These are phyloP conservation scores for Podilymbus podiceps DNA, from an alignment of 2,113 vertebrate species.

Conservation along the genomic window DNA sequence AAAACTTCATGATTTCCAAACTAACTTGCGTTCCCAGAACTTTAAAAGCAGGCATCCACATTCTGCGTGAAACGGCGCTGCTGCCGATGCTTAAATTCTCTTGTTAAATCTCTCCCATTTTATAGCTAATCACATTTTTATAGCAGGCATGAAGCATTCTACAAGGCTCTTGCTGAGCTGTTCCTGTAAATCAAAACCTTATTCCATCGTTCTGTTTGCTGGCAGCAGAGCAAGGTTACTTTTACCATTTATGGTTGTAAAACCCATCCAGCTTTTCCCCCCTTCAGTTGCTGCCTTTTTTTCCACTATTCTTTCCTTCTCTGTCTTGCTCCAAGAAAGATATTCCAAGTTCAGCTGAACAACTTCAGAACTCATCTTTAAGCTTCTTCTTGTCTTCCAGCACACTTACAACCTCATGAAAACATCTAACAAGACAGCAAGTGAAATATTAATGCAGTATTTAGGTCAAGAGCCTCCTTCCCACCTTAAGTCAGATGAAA, in stretches of 20 bases:
- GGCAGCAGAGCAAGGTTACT: constrained; percentile 69
- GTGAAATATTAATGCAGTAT: background rate
- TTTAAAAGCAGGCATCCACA: constrained; percentile 52
- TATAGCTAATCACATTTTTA: constrained; percentile 81
- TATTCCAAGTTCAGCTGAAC: constrained; percentile 68
- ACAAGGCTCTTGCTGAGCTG: constrained; percentile 73
- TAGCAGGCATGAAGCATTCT: constrained; percentile 73
- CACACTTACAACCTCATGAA: background rate
- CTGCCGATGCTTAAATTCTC: constrained; percentile 67
- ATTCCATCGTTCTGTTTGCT: constrained; percentile 66
- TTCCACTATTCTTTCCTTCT: constrained; percentile 49
- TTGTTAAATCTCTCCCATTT: constrained; percentile 76
- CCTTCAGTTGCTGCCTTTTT: constrained; percentile 60
- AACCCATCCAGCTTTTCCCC: constrained; percentile 69
- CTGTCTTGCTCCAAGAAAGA: constrained; percentile 51
- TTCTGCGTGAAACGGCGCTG: constrained; percentile 46
- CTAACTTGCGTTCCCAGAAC: constrained; percentile 19
- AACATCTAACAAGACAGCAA: background rate
- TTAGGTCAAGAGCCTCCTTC: background rate
- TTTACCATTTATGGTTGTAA: constrained; percentile 84
- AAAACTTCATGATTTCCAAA: constrained; percentile 33
- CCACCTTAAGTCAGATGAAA: background rate
- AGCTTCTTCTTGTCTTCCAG: background rate
- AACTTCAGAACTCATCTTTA: constrained; percentile 14
- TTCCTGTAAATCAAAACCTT: constrained; percentile 84